Percentiles rank a stretch among this genome's conserved stretches.
Conservation (phyloP, 2,888 invertebrate genomes). For the Boloria euphrosyne region DNA sequence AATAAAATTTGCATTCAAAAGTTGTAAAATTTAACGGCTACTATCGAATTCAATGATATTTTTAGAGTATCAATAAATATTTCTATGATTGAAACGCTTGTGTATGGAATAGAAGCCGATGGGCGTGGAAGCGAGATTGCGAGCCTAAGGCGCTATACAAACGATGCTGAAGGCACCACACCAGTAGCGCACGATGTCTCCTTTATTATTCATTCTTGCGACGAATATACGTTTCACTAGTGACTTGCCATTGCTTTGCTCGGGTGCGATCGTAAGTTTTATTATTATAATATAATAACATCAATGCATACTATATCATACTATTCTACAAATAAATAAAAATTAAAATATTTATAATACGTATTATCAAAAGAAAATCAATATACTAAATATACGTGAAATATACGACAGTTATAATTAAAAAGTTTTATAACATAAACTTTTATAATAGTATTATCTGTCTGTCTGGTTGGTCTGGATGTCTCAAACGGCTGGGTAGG, state of each 20-base stretch:
- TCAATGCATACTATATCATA: no score
- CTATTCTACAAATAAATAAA: not conserved
- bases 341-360: no score
- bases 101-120: conserved; percentile 12
- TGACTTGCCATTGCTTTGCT: no score
- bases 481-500: no score
- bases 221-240: conserved; percentile 43
- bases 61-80: conserved; percentile 12
- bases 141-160: conserved; percentile 69
- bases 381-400: no score
- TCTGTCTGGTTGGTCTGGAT: no score
- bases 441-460: no score
- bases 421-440: no score
- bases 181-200: conserved; percentile 66
- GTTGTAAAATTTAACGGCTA: no score
- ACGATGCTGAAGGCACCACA: conserved; percentile 74
- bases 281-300: not conserved
- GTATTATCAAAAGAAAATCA: no score
- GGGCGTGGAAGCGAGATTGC: conserved; percentile 77
- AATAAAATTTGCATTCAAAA: no score
- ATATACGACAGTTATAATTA: no score
- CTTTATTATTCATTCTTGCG: conserved; percentile 52
- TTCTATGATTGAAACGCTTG: conserved; percentile 14
- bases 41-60: conserved; percentile 1
- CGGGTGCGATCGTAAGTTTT: not conserved